phyloP scores from a whole-genome alignment of 2,888 invertebrate genomes.

The Drosophila mayaguana region DNA sequence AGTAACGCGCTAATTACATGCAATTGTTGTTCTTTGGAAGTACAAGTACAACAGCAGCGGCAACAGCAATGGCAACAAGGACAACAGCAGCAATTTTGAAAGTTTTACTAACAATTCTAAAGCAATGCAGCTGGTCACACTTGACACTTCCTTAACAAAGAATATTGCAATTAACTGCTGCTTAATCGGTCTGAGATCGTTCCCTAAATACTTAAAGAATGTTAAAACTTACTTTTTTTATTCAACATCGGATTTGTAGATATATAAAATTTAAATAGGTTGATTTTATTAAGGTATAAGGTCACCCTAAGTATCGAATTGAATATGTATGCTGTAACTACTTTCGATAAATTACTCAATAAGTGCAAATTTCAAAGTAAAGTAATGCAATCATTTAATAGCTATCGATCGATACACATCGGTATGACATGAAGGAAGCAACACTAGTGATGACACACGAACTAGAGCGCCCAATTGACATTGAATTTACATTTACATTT shows the following conservation, averaged over 20 bases:
- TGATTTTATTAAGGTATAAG: not conserved
- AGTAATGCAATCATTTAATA: not conserved
- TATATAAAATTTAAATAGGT: not conserved
- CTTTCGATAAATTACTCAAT: not conserved
- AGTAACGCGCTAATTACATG: slow-evolving; percentile 74
- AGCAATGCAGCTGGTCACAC: slow-evolving; percentile 6
- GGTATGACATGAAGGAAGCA: too few relatives aligned
- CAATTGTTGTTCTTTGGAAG: slow-evolving; percentile 66
- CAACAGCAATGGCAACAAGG: slow-evolving; percentile 36
- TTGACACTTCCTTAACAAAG: slow-evolving; percentile 4
- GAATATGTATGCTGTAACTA: too few relatives aligned
- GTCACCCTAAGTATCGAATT: not conserved
- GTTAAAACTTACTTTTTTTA: not conserved
- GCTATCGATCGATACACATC: not conserved
- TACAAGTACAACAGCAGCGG: slow-evolving; percentile 46
- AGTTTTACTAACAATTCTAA: slow-evolving; percentile 5
- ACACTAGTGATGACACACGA: not conserved
- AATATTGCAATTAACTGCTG: not conserved
- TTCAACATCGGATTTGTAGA: not conserved
- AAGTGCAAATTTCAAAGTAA: too few relatives aligned
- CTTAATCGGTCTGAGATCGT: not conserved
- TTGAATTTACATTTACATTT: not conserved
- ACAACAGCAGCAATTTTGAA: slow-evolving; percentile 24
- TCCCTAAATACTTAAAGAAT: not conserved
- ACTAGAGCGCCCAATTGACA: too few relatives aligned